Base-by-base conservation (phyloP, 1,140 invertebrate genomes). In the Chymomyza costata region DNA sequence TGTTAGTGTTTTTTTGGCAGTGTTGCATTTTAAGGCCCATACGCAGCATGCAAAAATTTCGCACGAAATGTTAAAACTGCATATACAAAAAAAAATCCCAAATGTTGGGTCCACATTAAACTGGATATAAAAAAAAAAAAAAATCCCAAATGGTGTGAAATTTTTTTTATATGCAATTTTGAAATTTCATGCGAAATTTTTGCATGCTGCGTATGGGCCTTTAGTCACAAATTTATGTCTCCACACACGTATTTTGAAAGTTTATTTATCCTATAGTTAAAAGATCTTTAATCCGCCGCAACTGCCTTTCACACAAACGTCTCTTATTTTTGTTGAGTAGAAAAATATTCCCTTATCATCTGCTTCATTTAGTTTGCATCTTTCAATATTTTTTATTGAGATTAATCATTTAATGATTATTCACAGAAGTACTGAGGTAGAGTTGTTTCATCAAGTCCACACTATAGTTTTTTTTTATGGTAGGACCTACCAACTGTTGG, bases 371-470 rank as follows among this genome's bases (percentile, higher is more conserved):
- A 25, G 3, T 25, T 25, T 3, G 3, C 8, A 5, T 25, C 8
- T 5, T 25, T 25, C 8, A 3, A 25, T 25, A 8, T 5, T 25
- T 25, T 25, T 25, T 52, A 19, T 65, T 82, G 65, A 60, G 63
- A 61, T 82, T 51, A 64, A 74, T 78, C 73, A 73, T 76, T 74
- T 68, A 35, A 80, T 80, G 61, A 68, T 68, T 70, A 74, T 82
- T 84, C 82, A 83, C 82, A 84, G 82, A 70, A 80, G 47, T 80
- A 58, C 65, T 84, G 82, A 84, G 82, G 82, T 84, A 84, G 81
- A 76, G 73, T 65, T 81, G 76, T 84, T 83, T 57, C 57, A 59
- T 68, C 58, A 64, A 0, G 28, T 46, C 32, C 15, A 15, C 19
- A 13, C 17, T 21, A 8, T 34, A 21, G 15, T 38, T 19, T 8